phyloP scores from a whole-genome alignment of 2,888 invertebrate genomes.

The Cryptus viduatorius region DNA sequence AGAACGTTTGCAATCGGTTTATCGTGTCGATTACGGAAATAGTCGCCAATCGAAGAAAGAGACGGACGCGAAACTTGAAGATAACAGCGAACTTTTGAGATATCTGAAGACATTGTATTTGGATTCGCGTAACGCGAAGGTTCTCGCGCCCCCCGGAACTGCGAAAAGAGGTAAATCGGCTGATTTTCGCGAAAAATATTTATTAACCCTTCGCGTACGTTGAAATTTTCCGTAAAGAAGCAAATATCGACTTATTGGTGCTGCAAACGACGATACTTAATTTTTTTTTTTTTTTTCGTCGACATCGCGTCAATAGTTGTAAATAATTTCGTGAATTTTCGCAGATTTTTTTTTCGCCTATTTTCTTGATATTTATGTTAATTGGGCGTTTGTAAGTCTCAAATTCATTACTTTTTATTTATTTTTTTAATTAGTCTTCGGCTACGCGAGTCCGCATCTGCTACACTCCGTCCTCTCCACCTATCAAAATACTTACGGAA shows the following conservation, averaged over 20 bases:
- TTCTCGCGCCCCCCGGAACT: conserved; percentile 74
- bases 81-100: conserved; percentile 72
- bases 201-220: neutral
- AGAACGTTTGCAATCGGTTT: conserved; percentile 72
- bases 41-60: conserved; percentile 63
- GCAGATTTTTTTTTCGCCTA: neutral
- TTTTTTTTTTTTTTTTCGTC: too few relatives aligned
- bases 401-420: too few relatives aligned
- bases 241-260: too few relatives aligned
- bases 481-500: conserved; percentile 77
- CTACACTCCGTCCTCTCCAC: conserved; percentile 73
- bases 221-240: too few relatives aligned
- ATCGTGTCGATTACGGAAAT: conserved; percentile 72
- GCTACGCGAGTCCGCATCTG: conserved; percentile 74
- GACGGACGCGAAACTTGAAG: conserved; percentile 32
- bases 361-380: neutral
- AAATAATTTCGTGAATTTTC: too few relatives aligned
- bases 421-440: conserved; percentile 72
- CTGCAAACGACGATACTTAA: too few relatives aligned
- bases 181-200: neutral
- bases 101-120: conserved; percentile 75
- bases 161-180: conserved; percentile 74
- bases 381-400: neutral
- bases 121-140: conserved; percentile 71
- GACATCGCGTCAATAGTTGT: too few relatives aligned